Evolutionary conservation across 2,113 vertebrate genomes (phyloP), one percentile per base, ranked within the genome.

Genomic region (Amazona guildingii): DNA sequence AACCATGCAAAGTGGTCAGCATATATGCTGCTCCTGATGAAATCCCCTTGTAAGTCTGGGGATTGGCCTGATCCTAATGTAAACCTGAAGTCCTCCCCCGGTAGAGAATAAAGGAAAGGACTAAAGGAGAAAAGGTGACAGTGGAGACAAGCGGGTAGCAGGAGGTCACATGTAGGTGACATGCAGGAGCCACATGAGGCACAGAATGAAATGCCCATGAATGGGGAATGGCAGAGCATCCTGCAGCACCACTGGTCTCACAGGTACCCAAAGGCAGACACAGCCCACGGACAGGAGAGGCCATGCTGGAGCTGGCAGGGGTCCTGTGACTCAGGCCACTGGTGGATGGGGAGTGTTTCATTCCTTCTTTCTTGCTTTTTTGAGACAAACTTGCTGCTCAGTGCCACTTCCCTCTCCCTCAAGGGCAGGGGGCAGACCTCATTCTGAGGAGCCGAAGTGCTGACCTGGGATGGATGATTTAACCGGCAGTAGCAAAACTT

Each of bases 281-380:
- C 21, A 61, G 31, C 52, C 48, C 2, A 2, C 17, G 24, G 59
- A 17, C 28, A 54, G 28, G 18, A 73, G 24, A 59, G 63, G 3
- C 31, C 43, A 24, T 80, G 37, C 43, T 1, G 3, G 14, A 20
- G 6, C 15, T 66, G n/a, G 12, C 1, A 39, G 3, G 43, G 12
- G 4, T 81, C 46, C 18, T 0, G 0, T 63, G 69, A 37, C 41
- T 78, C 3, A 23, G 63, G 18, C 41, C 20, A 14, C 0, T 2
- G 44, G 13, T 59, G 5, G 24, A 16, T 2, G 1, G 21, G 16
- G 16, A 44, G 17, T 31, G 8, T 44, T 83, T 76, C 46, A 21
- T 66, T 85, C 39, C 37, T 55, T 33, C 31, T 79, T 78, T 84
- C 20, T 86, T n/a, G 6, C 7, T 23, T 81, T 15, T 61, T 63